Evolutionary conservation across 2,797 vertebrate species (phyloP).

Genomic region (Alectoris magna): DNA sequence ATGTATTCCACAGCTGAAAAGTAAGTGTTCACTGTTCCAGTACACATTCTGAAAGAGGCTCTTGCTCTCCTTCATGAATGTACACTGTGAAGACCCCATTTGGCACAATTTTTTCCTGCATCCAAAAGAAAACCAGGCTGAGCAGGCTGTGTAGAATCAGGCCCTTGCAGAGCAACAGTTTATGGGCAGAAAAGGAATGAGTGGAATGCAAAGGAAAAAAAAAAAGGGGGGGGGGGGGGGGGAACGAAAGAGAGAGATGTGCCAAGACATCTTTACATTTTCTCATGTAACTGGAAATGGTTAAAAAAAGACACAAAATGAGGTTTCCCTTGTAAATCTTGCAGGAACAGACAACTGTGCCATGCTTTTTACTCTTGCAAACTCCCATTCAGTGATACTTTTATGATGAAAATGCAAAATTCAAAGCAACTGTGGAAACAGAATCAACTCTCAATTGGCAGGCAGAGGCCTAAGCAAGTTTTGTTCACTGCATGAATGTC

Average conservation of each 20-base stretch:
- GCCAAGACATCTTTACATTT: slow-evolving; percentile 60
- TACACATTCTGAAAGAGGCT: neutral
- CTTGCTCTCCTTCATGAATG: slow-evolving; percentile 19
- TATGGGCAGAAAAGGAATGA: slow-evolving; percentile 66
- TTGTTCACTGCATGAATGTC: neutral
- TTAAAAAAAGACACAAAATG: neutral
- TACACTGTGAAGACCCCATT: slow-evolving; percentile 43
- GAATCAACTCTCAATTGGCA: neutral
- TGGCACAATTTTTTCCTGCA: slow-evolving; percentile 45
- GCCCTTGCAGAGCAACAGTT: slow-evolving; percentile 12
- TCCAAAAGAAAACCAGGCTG: neutral
- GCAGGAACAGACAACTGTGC: neutral
- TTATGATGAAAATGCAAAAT: slow-evolving; percentile 54
- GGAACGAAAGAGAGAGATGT: neutral
- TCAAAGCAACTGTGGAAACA: slow-evolving; percentile 66
- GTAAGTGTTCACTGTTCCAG: slow-evolving; percentile 40
- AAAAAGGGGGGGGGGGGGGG: neutral
- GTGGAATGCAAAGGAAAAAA: slow-evolving; percentile 31
- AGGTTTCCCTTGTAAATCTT: neutral
- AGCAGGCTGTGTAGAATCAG: slow-evolving; percentile 31
- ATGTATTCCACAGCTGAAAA: slow-evolving; percentile 61
- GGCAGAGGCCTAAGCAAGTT: slow-evolving; percentile 12
- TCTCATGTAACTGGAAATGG: slow-evolving; percentile 40
- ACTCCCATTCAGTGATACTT: slow-evolving; percentile 14
- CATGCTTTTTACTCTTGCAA: neutral